Base-by-base conservation (phyloP, 2,888 invertebrate species). In the Stenodema calcarata region DNA sequence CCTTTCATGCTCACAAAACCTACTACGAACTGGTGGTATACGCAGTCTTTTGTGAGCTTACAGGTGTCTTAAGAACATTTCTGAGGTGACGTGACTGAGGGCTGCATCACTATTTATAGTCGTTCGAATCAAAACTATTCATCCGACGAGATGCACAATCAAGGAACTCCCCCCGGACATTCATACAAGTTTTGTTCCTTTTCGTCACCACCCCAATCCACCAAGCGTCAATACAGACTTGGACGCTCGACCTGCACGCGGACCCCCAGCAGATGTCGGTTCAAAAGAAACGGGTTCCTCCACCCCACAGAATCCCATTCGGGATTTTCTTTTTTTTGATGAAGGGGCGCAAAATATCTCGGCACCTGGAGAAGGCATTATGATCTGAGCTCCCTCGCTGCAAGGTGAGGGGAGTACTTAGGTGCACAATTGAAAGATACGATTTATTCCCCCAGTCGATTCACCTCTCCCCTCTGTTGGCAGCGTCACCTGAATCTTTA, bases 401-500 rank as follows among this genome's bases (percentile, higher is more conserved):
- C 41, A 44, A 44, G 41, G 78, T 14, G 23, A n/a, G 78, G 41
- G 78, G 78, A 41, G 41, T 0, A 16, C 18, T 70, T 35, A 2
- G 6, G 30, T 75, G 75, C 18, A 78, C 78, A 78, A 78, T 42
- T 78, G 78, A 78, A 78, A 78, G 42, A 78, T 78, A 42, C 78
- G 78, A 78, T 78, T 42, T 78, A 44, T 44, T 47, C 23, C 44
- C 78, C 78, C 23, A 6, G 44, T 78, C 16, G 44, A 27, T 78
- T 27, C 78, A 78, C 78, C 78, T 47, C 42, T 78, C 78, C 44
- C 41, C 44, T 78, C 78, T 18, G 41, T 16, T 41, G 75, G 35
- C 75, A 75, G 75, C 75, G 75, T 35, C 75, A 75, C 75, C 75
- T 75, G 75, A 75, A 75, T 75, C 75, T 35, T 42, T 75, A 42